phyloP scores from a whole-genome alignment of 2,797 vertebrate genomes.

The Chaunax sp. region DNA sequence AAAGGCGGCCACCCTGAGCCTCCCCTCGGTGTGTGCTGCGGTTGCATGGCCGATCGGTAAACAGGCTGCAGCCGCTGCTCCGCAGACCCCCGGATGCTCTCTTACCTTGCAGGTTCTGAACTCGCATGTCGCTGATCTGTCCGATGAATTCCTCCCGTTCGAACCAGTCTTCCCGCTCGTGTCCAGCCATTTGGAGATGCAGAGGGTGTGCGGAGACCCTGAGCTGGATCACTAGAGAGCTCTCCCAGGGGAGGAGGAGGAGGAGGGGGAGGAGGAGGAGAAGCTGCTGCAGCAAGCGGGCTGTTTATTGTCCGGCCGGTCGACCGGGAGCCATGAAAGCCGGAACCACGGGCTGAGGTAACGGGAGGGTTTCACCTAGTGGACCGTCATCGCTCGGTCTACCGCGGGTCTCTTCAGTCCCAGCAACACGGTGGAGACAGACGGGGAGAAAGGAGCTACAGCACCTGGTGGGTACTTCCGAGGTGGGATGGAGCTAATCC shows the following conservation, averaged over 20 bases:
- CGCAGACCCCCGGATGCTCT: slow-evolving; percentile 32
- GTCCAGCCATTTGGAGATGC: slow-evolving; percentile 87
- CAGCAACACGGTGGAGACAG: slow-evolving; percentile 5
- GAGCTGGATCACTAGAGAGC: slow-evolving; percentile 33
- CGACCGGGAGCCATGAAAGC: slow-evolving; percentile 54
- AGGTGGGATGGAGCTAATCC: slow-evolving; percentile 64
- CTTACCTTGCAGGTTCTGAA: slow-evolving; percentile 97
- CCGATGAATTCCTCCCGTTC: slow-evolving; percentile 96
- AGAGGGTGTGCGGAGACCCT: slow-evolving; percentile 34
- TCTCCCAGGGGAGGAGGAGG: slow-evolving; percentile 31
- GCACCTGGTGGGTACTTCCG: slow-evolving; percentile 80
- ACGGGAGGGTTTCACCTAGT: neutral
- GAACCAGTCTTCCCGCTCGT: slow-evolving; percentile 95
- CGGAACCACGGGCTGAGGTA: neutral
- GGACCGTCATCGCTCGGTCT: slow-evolving; percentile 15
- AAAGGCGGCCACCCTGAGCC: too few species aligned
- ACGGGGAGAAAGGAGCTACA: slow-evolving; percentile 48
- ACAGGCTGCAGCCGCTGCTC: neutral
- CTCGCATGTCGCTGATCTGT: slow-evolving; percentile 96
- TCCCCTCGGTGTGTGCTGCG: too few species aligned
- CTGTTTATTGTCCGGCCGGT: slow-evolving; percentile 50
- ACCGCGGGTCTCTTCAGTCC: neutral
- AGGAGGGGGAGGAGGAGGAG: slow-evolving; percentile 3
- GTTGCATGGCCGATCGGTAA: too few species aligned
- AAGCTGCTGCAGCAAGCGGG: slow-evolving; percentile 27